A percentile compares a stretch with the other conserved stretches of the same genome.
phyloP scores from a whole-genome alignment of 2,797 vertebrate species.

The Eulemur rubriventer region DNA sequence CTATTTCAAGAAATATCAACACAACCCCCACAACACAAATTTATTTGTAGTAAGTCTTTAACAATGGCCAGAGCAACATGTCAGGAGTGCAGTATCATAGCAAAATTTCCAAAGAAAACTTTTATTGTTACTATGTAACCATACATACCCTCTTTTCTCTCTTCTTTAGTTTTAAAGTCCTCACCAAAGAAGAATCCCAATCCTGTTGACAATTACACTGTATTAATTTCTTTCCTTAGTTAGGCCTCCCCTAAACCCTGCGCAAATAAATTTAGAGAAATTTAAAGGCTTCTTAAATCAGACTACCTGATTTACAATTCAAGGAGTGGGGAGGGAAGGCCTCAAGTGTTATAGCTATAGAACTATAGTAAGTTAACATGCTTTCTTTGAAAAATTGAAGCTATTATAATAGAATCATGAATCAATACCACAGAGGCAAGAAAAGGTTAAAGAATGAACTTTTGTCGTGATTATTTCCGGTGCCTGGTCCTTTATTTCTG shows the following conservation, averaged over 20 bases:
- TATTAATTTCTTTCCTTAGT: conserved; percentile 65
- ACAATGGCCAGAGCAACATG: not conserved
- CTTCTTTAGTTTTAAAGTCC: conserved; percentile 93
- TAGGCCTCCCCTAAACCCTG: conserved; percentile 7
- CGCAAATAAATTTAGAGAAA: conserved; percentile 50
- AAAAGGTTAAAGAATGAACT: conserved; percentile 71
- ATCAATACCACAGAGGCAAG: conserved; percentile 70
- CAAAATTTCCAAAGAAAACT: conserved; percentile 20
- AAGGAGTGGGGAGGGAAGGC: not conserved
- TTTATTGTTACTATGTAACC: conserved; percentile 24
- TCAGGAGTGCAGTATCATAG: not conserved
- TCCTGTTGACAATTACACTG: conserved; percentile 87
- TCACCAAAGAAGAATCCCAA: conserved; percentile 95
- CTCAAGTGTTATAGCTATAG: not conserved
- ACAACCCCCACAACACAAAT: not conserved
- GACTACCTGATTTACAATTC: conserved; percentile 15
- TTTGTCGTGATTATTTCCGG: conserved; percentile 43
- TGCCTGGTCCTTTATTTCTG: conserved; percentile 57
- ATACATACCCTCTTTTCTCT: conserved; percentile 94
- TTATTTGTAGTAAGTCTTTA: not conserved
- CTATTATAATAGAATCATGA: conserved; percentile 73
- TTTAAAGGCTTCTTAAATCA: conserved; percentile 41
- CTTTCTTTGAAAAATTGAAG: conserved; percentile 74
- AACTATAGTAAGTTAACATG: conserved; percentile 24
- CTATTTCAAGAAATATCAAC: not conserved